Evolutionary conservation across 2,113 vertebrate genomes (phyloP).

Genomic region (Cottus gobio): DNA sequence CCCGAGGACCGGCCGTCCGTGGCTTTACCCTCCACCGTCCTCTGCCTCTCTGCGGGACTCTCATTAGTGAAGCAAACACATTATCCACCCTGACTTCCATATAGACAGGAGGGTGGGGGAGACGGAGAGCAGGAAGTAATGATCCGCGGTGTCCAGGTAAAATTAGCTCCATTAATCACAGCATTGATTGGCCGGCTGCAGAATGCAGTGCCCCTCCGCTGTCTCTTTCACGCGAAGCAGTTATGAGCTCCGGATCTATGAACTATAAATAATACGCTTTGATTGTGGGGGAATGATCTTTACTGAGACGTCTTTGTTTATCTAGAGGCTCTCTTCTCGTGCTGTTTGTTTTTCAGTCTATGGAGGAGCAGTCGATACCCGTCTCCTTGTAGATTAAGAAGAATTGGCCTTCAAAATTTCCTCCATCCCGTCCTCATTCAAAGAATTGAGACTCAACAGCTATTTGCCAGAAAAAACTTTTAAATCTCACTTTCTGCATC

Average conservation of each 20-base stretch:
- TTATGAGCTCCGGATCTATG: constrained; percentile 28
- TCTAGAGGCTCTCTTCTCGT: constrained; percentile 14
- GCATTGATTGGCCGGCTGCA: constrained; percentile 74
- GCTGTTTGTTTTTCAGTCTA: constrained; percentile 49
- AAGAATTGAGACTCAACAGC: constrained; percentile 11
- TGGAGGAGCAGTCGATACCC: constrained; percentile 56
- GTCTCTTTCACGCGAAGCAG: constrained; percentile 28
- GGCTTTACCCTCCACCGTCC: constrained; percentile 63
- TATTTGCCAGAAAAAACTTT: constrained; percentile 50
- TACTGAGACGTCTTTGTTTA: constrained; percentile 44
- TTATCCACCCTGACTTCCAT: constrained; percentile 44
- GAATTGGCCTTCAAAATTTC: constrained; percentile 50
- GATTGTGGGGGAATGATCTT: constrained; percentile 36
- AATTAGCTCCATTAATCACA: constrained; percentile 84
- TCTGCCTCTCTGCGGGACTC: constrained; percentile 54
- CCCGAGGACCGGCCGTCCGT: constrained; percentile 28
- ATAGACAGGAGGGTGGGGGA: constrained; percentile 49
- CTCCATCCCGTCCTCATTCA: constrained; percentile 26
- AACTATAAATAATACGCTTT: constrained; percentile 62
- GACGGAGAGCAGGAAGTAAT: constrained; percentile 72
- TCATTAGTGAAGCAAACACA: constrained; percentile 71
- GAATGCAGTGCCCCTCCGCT: constrained; percentile 33
- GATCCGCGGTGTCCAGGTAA: constrained; percentile 75
- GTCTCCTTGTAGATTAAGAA: constrained; percentile 64
- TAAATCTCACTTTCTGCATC: constrained; percentile 39